Conservation (phyloP, 1,140 invertebrate species). For the Laodelphax striatellus region DNA sequence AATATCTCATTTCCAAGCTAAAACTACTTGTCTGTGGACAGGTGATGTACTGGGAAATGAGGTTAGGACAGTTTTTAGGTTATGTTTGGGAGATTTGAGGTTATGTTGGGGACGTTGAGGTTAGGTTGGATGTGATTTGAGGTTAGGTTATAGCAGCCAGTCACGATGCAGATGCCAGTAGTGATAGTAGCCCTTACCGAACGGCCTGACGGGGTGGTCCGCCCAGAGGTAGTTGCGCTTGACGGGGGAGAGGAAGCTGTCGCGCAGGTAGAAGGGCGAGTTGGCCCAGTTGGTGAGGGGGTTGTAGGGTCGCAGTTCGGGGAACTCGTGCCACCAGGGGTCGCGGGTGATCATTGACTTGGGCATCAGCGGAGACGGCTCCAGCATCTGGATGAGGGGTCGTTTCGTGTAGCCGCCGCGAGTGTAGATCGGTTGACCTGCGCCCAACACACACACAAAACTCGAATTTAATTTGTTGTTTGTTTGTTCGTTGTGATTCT, state of each 20-base stretch:
- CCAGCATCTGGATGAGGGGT: slow-evolving; percentile 59
- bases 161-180: too few species aligned
- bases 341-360: slow-evolving; percentile 66
- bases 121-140: too few species aligned
- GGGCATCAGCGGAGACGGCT: slow-evolving; percentile 60
- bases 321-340: slow-evolving; percentile 76
- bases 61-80: too few species aligned
- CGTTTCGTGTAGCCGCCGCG: slow-evolving; percentile 44
- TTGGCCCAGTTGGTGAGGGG: slow-evolving; percentile 36
- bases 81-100: too few species aligned
- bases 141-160: too few species aligned
- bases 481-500: too few species aligned
- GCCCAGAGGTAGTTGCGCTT: slow-evolving; percentile 81
- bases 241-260: slow-evolving; percentile 76
- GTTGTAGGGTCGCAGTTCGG: slow-evolving; percentile 58
- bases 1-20: too few species aligned
- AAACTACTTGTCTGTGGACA: too few species aligned
- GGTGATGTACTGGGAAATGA: too few species aligned
- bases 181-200: slow-evolving; percentile 43
- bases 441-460: slow-evolving; percentile 1
- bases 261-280: slow-evolving; percentile 61
- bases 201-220: slow-evolving; percentile 75
- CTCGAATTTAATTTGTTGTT: too few species aligned
- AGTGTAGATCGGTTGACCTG: slow-evolving; percentile 56
- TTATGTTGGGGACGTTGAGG: too few species aligned